phyloP scores from a whole-genome alignment of 1,140 invertebrate species.

The Trichonephila clavata region DNA sequence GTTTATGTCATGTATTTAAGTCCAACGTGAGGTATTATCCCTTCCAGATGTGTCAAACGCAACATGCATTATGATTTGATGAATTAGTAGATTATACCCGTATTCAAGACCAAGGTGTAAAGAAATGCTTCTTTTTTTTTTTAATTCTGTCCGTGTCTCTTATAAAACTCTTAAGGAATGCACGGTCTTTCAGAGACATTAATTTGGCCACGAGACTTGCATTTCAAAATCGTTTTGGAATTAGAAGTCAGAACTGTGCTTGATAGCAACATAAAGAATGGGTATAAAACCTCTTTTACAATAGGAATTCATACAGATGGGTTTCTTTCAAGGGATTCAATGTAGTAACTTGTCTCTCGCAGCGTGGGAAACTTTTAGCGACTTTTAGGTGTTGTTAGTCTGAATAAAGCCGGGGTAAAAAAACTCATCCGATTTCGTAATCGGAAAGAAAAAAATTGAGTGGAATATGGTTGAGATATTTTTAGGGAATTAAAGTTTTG shows the following conservation, averaged over 20 bases:
- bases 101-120: constrained; percentile 29
- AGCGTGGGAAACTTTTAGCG: not conserved
- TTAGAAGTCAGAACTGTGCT: not conserved
- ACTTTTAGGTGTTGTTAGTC: not conserved
- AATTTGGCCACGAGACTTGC: constrained; percentile 61
- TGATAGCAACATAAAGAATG: constrained; percentile 16
- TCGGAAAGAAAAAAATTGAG: no score
- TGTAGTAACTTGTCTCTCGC: constrained; percentile 3
- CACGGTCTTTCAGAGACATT: constrained; percentile 44
- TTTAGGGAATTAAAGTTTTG: no score
- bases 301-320: not conserved
- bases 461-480: no score
- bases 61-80: constrained; percentile 71
- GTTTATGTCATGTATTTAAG: constrained; percentile 38
- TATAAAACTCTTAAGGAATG: constrained; percentile 62
- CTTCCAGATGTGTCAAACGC: constrained; percentile 50
- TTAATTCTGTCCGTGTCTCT: not conserved
- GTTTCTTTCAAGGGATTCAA: not conserved
- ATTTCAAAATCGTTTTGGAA: not conserved
- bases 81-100: constrained; percentile 68
- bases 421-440: no score
- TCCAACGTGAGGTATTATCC: constrained; percentile 42
- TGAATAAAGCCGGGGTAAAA: no score
- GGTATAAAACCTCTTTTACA: not conserved
- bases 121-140: not conserved